These are phyloP conservation scores for Ryuthela nishihirai DNA, from an alignment of 2,888 invertebrate species.

Conservation along the genomic window DNA sequence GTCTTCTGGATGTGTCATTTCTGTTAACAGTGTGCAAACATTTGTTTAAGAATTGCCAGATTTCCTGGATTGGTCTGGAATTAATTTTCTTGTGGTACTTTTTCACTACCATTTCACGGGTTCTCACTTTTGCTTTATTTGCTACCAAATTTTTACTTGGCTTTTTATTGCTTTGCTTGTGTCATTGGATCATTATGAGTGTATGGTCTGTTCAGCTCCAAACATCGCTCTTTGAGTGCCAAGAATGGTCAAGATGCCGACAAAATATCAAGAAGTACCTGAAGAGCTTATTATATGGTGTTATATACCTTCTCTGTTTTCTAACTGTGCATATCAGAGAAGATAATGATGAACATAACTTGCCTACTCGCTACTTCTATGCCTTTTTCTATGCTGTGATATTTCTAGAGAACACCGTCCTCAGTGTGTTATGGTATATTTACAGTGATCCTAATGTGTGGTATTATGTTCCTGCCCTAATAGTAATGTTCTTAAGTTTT, in stretches of 20 bases:
- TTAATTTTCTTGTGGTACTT: conserved; percentile 82
- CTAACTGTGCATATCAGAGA: conserved; percentile 19
- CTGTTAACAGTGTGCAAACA: conserved; percentile 26
- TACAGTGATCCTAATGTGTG: conserved; percentile 10
- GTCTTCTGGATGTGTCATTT: conserved; percentile 15
- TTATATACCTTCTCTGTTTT: conserved; percentile 27
- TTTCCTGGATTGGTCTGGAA: conserved; percentile 61
- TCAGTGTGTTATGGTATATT: conserved; percentile 24
- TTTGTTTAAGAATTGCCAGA: conserved; percentile 23
- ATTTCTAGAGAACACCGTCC: conserved; percentile 23
- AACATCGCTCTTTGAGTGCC: conserved; percentile 14
- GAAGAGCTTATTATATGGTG: conserved; percentile 14
- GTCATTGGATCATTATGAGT: conserved; percentile 31
- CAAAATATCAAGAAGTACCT: conserved; percentile 22
- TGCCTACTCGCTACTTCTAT: conserved; percentile 29
- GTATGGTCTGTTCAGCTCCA: conserved; percentile 27
- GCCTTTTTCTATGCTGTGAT: conserved; percentile 28
- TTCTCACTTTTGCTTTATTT: conserved; percentile 51
- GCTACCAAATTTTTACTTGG: conserved; percentile 44
- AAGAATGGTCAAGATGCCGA: conserved; percentile 1
- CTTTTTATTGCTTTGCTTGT: conserved; percentile 26
- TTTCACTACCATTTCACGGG: conserved; percentile 59
- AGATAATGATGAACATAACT: conserved; percentile 11
- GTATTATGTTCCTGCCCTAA: conserved; percentile 20
- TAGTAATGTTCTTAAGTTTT: conserved; percentile 15